Evolutionary conservation across 2,888 invertebrate species (phyloP).

Genomic region (Euzetes globulus): DNA sequence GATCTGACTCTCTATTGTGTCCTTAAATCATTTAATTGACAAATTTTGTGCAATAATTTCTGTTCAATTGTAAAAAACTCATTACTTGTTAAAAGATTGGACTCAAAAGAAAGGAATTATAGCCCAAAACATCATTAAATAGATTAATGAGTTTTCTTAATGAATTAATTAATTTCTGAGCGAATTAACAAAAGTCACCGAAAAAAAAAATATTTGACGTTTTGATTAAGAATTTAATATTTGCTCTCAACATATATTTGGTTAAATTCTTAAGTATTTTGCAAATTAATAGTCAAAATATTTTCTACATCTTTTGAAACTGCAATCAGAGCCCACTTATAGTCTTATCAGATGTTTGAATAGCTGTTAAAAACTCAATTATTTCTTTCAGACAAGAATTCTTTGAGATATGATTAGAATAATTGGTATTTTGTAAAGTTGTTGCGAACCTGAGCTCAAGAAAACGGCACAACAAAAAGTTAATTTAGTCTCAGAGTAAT

Average conservation of each 20-base stretch:
- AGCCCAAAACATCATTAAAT: not conserved
- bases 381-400: not conserved
- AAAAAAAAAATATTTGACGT: not conserved
- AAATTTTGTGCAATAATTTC: not conserved
- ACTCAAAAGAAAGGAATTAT: not conserved
- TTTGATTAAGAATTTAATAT: not conserved
- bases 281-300: not conserved
- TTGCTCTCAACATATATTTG: not conserved
- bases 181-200: not conserved
- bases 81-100: not conserved
- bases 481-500: not conserved
- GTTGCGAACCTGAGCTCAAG: not conserved
- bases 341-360: not conserved
- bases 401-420: not conserved
- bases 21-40: not conserved
- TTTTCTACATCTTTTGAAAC: not conserved
- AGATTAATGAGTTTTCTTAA: not conserved
- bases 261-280: not conserved
- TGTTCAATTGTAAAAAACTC: not conserved
- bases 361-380: not conserved
- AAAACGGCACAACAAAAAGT: not conserved
- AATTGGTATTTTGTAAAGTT: not conserved
- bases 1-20: not conserved
- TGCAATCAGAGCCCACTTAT: not conserved
- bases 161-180: not conserved